Evolutionary conservation across 2,888 invertebrate genomes (phyloP), one percentile per base, ranked within the genome.

Genomic region (Dynastes maya): DNA sequence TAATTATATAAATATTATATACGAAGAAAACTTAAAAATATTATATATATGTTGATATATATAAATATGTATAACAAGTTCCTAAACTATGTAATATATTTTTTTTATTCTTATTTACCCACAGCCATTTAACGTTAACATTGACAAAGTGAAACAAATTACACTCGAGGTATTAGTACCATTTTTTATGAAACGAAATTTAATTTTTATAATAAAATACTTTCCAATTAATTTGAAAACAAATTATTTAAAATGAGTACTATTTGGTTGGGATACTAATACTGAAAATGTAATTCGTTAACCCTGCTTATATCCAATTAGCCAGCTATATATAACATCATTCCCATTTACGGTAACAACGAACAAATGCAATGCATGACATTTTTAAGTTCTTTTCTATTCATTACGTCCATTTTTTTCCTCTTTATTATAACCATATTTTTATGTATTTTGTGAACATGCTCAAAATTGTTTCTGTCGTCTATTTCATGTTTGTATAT

Each of bases 1-100:
- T 63, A 78, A 77, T 61, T 11, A 74, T 78, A 76, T 79, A 79
- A 79, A 77, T 78, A 67, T 75, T 70, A 65, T 80, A 78, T 80
- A 81, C 27, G 74, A 81, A 80, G 79, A 79, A 80, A 81, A 78
- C 76, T 79, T 67, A 79, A 81, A 78, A 79, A 67, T 68, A 77
- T 77, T 68, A 68, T 77, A 77, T 77, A 58, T 68, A 68, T 68
- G 65, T 40, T 65, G 68, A 77, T 68, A 77, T 74, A 74, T 67
- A 65, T 76, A 67, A 74, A 74, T 77, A 77, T 68, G 68, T 77
- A 74, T 74, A 77, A 77, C 76, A 77, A 68, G 68, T 68, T 68
- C 58, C 68, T 77, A 77, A 77, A 67, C 76, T 77, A 77, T 77
- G 27, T 72, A 74, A 58, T 58, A 58, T 58, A 58, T 58, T 58